Base-by-base conservation (phyloP, 2,888 invertebrate species). In the Cantharis lateralis region DNA sequence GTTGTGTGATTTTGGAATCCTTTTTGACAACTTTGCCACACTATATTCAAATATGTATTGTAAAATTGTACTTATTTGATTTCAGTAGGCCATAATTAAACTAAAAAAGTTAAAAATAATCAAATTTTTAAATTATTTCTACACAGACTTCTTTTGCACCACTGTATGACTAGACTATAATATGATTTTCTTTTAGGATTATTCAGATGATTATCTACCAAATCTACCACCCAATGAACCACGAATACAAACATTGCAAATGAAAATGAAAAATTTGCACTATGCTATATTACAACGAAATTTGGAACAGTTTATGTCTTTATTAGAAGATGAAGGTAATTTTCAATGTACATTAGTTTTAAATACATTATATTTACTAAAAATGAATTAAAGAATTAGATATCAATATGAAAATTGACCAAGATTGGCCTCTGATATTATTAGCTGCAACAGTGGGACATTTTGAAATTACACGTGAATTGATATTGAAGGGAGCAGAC, bases 341-440 rank as follows among this genome's bases (percentile, higher is more conserved):
- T 20, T 61, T 62, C 26, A n/a, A 15, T 4, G 9, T 48, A 1
- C 32, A 3, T 9, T 28, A 28, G 3, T 28, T 11, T 28, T 11
- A 28, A n/a, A n/a, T 32, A 32, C 13, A 32, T 32, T 32, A 48
- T 5, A 63, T 18, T 63, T 63, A 63, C 63, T 10, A 11, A 20
- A n/a, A 66, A 20, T 24, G 7, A 66, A 20, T 7, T 66, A 26
- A 79, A 84, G 85, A 84, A 70, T 81, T 87, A 70, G 82, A 88
- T 81, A 81, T 89, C n/a, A 86, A 90, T 81, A 81, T 83, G 11
- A 83, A 84, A 79, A 84, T 93, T 26, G 87, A 89, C 70, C 90
- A 90, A 82, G 91, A 91, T 24, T 93, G 93, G 92, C 91, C 91
- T 68, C 89, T 91, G 0, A 84, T 93, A 66, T 87, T 92, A 83